These are phyloP conservation scores for Esox niger DNA, from an alignment of 2,113 vertebrate species.

Conservation along the genomic window DNA sequence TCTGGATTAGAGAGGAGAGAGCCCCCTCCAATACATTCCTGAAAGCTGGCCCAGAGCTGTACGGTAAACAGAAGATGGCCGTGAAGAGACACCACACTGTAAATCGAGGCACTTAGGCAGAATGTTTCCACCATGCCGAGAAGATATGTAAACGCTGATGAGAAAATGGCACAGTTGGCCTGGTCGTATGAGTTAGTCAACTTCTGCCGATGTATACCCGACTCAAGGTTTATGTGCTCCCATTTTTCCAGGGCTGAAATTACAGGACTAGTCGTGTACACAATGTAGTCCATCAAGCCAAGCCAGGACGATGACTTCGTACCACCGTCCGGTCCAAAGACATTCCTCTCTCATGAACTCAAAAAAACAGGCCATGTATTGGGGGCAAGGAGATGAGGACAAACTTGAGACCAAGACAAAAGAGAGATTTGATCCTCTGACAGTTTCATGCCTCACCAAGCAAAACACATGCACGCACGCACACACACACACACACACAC, in stretches of 20 bases:
- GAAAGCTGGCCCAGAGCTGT: constrained; percentile 52
- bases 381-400: not conserved
- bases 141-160: constrained; percentile 43
- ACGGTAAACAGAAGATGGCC: constrained; percentile 67
- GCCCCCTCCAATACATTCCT: constrained; percentile 63
- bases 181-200: constrained; percentile 24
- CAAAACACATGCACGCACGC: too few relatives aligned
- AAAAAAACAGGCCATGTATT: not conserved
- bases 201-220: constrained; percentile 8
- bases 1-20: constrained; percentile 21
- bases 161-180: constrained; percentile 30
- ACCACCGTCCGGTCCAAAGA: not conserved
- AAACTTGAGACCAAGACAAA: constrained; percentile 24
- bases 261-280: not conserved
- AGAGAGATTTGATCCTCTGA: constrained; percentile 17
- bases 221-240: not conserved
- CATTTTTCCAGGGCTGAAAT: not conserved
- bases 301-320: not conserved
- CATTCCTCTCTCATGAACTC: not conserved
- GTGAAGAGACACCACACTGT: constrained; percentile 57
- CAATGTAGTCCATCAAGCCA: not conserved
- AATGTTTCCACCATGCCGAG: constrained; percentile 59
- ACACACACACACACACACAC: too few relatives aligned
- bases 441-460: constrained; percentile 29
- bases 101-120: constrained; percentile 53